phyloP scores from a whole-genome alignment of 2,888 invertebrate species.

The Pseudoips prasinana region DNA sequence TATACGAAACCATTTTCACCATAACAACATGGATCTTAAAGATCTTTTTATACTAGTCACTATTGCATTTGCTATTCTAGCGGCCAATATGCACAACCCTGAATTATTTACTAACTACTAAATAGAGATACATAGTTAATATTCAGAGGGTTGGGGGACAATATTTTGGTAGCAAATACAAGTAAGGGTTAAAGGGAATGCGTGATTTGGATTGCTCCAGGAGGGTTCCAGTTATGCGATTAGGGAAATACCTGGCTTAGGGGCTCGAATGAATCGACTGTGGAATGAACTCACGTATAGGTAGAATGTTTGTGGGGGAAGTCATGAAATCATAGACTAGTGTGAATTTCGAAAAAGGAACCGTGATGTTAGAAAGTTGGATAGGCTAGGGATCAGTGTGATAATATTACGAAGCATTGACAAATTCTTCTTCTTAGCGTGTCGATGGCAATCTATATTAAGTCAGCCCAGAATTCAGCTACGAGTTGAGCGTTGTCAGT shows the following conservation, averaged over 20 bases:
- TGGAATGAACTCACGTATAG: neutral
- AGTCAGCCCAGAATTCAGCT: no score
- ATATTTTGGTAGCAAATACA: constrained; percentile 63
- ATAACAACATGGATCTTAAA: constrained; percentile 9
- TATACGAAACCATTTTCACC: constrained; percentile 3
- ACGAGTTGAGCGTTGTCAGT: no score
- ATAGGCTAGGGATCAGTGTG: no score
- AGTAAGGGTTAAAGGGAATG: constrained; percentile 57
- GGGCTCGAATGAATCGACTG: constrained; percentile 12
- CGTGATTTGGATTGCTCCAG: constrained; percentile 50
- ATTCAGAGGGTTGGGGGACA: constrained; percentile 64
- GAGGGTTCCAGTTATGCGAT: constrained; percentile 35
- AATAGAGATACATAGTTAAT: constrained; percentile 69
- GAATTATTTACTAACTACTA: constrained; percentile 71
- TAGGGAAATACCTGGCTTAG: constrained; percentile 31
- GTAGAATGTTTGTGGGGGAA: neutral
- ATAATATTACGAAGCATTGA: no score
- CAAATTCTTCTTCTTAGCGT: no score
- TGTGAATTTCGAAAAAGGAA: no score
- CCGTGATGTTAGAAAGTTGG: no score
- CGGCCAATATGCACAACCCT: constrained; percentile 63
- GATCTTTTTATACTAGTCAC: constrained; percentile 36
- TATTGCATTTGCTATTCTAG: constrained; percentile 50
- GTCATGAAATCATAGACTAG: no score
- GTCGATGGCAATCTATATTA: no score